phyloP scores from a whole-genome alignment of 2,888 invertebrate species.

The Drosophila flavopinicola region DNA sequence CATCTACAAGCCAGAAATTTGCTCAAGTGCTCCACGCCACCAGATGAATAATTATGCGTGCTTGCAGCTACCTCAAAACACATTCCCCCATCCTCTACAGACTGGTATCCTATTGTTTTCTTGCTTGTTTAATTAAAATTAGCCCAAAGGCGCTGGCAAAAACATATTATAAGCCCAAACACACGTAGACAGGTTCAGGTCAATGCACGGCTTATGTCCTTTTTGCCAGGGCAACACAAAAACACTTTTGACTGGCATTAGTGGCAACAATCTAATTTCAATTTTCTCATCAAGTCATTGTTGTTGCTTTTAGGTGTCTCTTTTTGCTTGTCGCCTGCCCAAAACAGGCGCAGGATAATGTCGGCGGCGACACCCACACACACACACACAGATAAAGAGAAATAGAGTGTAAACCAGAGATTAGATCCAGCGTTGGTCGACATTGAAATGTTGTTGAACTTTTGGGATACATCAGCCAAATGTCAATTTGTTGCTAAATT shows the following conservation, averaged over 20 bases:
- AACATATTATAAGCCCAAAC: conserved; percentile 1
- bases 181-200: conserved; percentile 31
- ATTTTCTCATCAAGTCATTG: conserved; percentile 63
- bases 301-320: conserved; percentile 22
- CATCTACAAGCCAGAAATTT: conserved; percentile 42
- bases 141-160: conserved; percentile 45
- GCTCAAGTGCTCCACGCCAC: conserved; percentile 57
- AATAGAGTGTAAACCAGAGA: conserved; percentile 28
- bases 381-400: conserved; percentile 9
- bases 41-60: conserved; percentile 72
- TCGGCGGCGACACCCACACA: conserved; percentile 16
- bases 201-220: conserved; percentile 54
- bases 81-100: too few relatives aligned
- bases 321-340: conserved; percentile 38
- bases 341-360: conserved; percentile 58
- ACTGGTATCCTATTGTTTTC: too few relatives aligned
- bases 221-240: conserved; percentile 31
- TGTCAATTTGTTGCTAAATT: conserved; percentile 40
- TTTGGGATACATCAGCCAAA: conserved; percentile 27
- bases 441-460: conserved; percentile 78
- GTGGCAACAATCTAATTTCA: conserved; percentile 62
- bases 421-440: conserved; percentile 45
- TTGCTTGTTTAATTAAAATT: conserved; percentile 55
- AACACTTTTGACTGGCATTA: conserved; percentile 54
- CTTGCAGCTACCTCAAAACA: conserved; percentile 5